Evolutionary conservation across 2,113 vertebrate genomes (phyloP).

Genomic region (Alexandromys fortis): DNA sequence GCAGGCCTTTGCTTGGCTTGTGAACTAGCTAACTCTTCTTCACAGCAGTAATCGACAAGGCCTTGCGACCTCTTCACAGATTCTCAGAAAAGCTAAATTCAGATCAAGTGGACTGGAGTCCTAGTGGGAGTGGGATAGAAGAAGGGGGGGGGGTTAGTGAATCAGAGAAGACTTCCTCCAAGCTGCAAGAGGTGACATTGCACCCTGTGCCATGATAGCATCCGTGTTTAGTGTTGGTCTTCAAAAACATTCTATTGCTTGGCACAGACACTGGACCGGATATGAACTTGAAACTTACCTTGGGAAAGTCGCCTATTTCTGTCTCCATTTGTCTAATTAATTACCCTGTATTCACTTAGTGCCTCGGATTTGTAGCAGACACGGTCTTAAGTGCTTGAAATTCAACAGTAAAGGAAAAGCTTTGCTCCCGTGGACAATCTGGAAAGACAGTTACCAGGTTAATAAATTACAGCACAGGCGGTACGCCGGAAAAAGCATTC

Average conservation of each 20-base stretch:
- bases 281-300: conserved; percentile 4
- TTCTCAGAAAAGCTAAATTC: conserved; percentile 33
- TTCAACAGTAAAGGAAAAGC: conserved; percentile 21
- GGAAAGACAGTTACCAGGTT: neutral
- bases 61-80: conserved; percentile 26
- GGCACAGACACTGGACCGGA: neutral
- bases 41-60: neutral
- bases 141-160: neutral
- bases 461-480: neutral
- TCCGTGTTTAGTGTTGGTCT: neutral
- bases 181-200: neutral
- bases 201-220: neutral
- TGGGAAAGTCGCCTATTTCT: neutral
- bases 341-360: neutral
- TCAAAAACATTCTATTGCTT: neutral
- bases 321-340: neutral
- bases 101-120: neutral
- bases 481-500: neutral
- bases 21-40: conserved; percentile 41
- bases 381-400: conserved; percentile 31
- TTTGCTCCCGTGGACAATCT: neutral
- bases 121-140: neutral
- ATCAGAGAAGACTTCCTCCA: neutral
- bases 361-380: neutral
- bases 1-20: neutral